Base-by-base conservation (phyloP, 2,888 invertebrate genomes). In the Chorisops tibialis region DNA sequence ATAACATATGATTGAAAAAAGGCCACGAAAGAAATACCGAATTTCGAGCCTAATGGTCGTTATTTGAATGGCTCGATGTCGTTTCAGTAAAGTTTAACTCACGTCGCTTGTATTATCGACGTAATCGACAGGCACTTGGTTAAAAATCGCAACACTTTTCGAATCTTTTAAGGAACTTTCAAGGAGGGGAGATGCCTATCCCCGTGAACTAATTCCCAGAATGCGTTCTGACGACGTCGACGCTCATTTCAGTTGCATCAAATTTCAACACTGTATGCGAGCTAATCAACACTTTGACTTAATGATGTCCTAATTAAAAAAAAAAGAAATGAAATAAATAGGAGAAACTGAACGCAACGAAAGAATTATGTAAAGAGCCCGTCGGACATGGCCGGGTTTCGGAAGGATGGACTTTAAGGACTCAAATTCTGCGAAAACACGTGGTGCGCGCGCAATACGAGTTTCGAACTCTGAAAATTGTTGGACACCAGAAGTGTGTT, bases 371-470 rank as follows among this genome's bases (percentile, higher is more conserved):
- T 47, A 47, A 47, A 47, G 47, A 21, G 47, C 47, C 47, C 21
- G 47, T 22, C 21, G 21, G 47, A 30, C 30, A 9, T 24, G n/a
- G 7, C 47, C 47, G 47, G 19, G 21, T 22, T 47, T 11, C 22
- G n/a, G 47, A n/a, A n/a, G 3, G 47, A 47, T 22, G 7, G 22
- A 47, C 19, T 21, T 16, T 21, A 47, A 19, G 47, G 21, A 22
- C n/a, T 47, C 30, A 9, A 30, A 48, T 24, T 63, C 63, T 61
- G 64, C 63, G 70, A 67, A 71, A 71, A 73, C 77, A 77, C 78
- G 75, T 77, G 75, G 76, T 79, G 76, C 77, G 77, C 75, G 73
- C 74, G 79, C 75, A 77, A 70, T 69, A 71, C 67, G 72, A 71
- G 71, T 70, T 69, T 69, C 43, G 11, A 22, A 22, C 19, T 22